Evolutionary conservation across 2,888 invertebrate genomes (phyloP).

Genomic region (Quadroppia sp.): DNA sequence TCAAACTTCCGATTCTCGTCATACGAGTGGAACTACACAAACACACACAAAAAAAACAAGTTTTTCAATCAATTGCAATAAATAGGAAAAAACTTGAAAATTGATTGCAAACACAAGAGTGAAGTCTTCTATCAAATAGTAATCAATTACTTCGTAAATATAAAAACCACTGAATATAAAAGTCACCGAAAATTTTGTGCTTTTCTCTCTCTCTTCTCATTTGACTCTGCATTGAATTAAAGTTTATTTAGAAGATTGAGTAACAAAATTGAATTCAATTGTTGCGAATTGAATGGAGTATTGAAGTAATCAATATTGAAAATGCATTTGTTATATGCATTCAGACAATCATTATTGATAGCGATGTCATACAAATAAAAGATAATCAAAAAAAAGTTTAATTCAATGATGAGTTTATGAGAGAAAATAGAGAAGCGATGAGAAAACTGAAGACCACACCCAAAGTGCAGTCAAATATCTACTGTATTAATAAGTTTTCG

Average conservation of each 20-base stretch:
- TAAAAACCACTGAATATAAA: neutral
- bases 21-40: neutral
- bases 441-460: constrained; percentile 13
- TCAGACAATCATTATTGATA: neutral
- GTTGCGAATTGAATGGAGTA: neutral
- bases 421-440: neutral
- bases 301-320: neutral
- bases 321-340: neutral
- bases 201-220: neutral
- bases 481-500: neutral
- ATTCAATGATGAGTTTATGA: neutral
- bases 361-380: neutral
- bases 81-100: neutral
- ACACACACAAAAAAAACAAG: neutral
- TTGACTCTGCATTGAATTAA: neutral
- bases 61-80: constrained; percentile 1
- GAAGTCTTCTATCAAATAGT: constrained; percentile 11
- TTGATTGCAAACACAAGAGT: neutral
- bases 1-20: constrained; percentile 6
- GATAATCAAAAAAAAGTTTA: constrained; percentile 2
- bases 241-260: neutral
- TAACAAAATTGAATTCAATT: neutral
- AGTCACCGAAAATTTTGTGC: neutral
- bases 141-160: neutral
- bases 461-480: neutral